Evolutionary conservation across 2,113 vertebrate species (phyloP), one percentile per base, ranked within the genome.

Genomic region (Chinchilla lanigera): DNA sequence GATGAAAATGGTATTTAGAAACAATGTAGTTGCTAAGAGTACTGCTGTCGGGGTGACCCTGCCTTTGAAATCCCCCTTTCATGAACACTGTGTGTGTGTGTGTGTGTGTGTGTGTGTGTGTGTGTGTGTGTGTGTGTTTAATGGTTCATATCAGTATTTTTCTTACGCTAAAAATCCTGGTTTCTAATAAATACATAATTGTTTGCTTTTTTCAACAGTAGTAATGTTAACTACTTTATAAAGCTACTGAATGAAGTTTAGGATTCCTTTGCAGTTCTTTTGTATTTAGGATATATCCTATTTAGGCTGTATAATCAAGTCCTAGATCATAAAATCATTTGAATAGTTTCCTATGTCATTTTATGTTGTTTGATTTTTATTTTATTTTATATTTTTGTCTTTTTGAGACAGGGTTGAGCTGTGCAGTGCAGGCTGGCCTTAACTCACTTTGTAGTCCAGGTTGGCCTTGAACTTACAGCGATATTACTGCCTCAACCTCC

Each of bases 181-280:
- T 82, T 95, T 81, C 41, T 80, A n/a, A 89, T 80, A 41, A n/a
- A 89, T 80, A 41, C 13, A 7, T 80, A 91, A 69, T n/a, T 75
- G 9, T 54, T 86, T 60, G 24, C 38, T 52, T 95, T 92, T 83
- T 86, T 86, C 54, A 47, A 61, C 8, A 56, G 9, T 63, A 96
- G 33, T 22, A 71, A 20, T 80, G 50, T 73, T 90, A 61, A 61
- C 13, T 65, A 38, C 4, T 80, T 14, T 61, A 13, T 81, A 82
- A 65, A 81, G 26, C 54, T 90, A 22, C 28, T 71, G 28, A 80
- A 44, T 73, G 24, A 71, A 75, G 7, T 90, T 94, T 92, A 96
- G 77, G 11, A 84, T 92, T 92, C 71, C 56, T 50, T 89, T 95
- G 26, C 17, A 58, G 35, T 82, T 84, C 65, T 77, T 69, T 75